Base-by-base conservation (phyloP, 2,113 vertebrate genomes). In the Pelecanoides urinatrix region DNA sequence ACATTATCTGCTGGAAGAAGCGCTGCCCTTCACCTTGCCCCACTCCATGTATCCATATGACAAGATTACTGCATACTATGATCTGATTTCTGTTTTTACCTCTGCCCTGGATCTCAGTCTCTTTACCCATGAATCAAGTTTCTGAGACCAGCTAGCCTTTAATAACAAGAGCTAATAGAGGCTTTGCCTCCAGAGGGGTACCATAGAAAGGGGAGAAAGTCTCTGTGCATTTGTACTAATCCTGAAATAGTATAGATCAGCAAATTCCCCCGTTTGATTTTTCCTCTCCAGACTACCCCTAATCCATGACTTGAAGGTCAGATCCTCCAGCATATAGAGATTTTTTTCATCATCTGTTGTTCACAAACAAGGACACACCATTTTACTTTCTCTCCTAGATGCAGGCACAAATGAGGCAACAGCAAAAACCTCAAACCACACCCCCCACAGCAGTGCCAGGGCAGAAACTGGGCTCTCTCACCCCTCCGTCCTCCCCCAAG, bases 401-500 rank as follows among this genome's bases (percentile, higher is more conserved):
- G 40, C 98, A 98, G 95, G 95, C 97, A 5, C 97, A 97, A 36
- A 66, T 97, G 72, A 97, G 97, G 83, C 98, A 97, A 82, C 98
- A 98, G 93, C 94, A 97, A 63, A 82, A 97, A 73, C 91, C 97
- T 42, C 97, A 97, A 44, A 92, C 96, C 52, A 94, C 95, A 0
- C 85, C 96, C 5, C 95, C 98, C 2, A 16, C 95, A 11, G 91
- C 98, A 9, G 65, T 72, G 52, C 98, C 97, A 75, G 98, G 98
- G 3, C 99, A 99, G 96, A 99, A 99, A 98, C 93, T 98, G 27
- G 99, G 99, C 89, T 99, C 99, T n/a, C 98, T 99, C 88, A 99
- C 99, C 4, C 99, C 99, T 7, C 99, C 99, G 0, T 99, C 99
- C 3, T 99, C 99, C 17, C 99, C 99, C 55, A 99, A 99, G 98